Conservation (phyloP, 2,888 invertebrate species). For the Cataglyphis albicans region DNA sequence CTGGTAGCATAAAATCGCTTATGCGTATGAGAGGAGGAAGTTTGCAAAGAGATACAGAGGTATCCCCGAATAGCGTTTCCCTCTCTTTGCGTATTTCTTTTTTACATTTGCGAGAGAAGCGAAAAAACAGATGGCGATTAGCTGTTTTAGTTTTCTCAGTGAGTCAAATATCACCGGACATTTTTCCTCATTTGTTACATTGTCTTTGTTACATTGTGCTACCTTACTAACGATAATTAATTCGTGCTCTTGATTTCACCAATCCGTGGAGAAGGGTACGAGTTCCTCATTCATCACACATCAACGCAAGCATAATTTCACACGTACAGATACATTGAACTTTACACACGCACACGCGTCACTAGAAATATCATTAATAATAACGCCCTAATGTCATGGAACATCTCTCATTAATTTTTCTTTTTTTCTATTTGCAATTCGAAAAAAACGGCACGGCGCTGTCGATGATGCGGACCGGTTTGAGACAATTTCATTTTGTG, state of each 20-base stretch:
- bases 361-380: constrained; percentile 70
- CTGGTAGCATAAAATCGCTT: constrained; percentile 33
- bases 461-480: constrained; percentile 25
- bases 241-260: constrained; percentile 63
- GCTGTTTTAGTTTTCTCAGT: constrained; percentile 58
- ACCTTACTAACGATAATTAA: constrained; percentile 62
- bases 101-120: constrained; percentile 79
- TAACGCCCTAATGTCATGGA: constrained; percentile 82
- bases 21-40: constrained; percentile 32
- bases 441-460: constrained; percentile 63
- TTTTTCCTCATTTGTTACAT: constrained; percentile 48
- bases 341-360: constrained; percentile 59
- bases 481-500: background rate
- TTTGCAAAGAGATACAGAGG: constrained; percentile 57
- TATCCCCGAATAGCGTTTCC: constrained; percentile 34
- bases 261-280: constrained; percentile 44
- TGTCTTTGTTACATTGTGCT: constrained; percentile 40
- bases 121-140: constrained; percentile 77
- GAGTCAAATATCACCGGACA: constrained; percentile 5
- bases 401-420: constrained; percentile 74
- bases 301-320: constrained; percentile 40
- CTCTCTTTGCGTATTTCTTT: constrained; percentile 63
- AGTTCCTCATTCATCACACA: constrained; percentile 46
- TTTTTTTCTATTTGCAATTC: constrained; percentile 68
- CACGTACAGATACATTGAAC: background rate